These are phyloP conservation scores for Charanyca ferruginea DNA, from an alignment of 2,888 invertebrate genomes.

Conservation along the genomic window DNA sequence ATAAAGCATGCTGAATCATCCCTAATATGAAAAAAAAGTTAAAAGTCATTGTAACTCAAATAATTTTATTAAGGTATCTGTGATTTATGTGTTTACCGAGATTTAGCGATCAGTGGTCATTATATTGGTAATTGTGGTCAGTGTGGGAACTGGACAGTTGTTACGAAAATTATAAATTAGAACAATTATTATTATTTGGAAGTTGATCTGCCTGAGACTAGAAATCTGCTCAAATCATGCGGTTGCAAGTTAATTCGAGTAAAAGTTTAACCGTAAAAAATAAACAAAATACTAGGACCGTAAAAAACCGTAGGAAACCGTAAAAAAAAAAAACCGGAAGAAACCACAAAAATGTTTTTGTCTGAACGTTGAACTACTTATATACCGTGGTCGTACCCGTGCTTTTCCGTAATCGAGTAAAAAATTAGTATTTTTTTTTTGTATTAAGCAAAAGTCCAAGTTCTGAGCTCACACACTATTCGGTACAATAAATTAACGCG, in stretches of 20 bases:
- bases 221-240: neutral
- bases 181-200: neutral
- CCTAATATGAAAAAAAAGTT: constrained; percentile 24
- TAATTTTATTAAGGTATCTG: constrained; percentile 14
- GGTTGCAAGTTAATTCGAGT: neutral
- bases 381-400: no score
- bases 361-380: no score
- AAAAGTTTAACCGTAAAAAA: no score
- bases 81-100: constrained; percentile 53
- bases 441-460: no score
- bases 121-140: constrained; percentile 45
- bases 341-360: no score
- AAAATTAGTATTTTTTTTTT: no score
- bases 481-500: no score
- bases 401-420: no score
- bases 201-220: neutral
- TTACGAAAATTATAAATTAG: neutral
- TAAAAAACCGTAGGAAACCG: no score
- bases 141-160: constrained; percentile 49
- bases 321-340: no score
- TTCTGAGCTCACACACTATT: no score
- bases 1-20: neutral
- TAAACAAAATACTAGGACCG: no score
- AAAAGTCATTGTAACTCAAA: constrained; percentile 23
- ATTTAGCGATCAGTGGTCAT: constrained; percentile 37